phyloP scores from a whole-genome alignment of 2,113 vertebrate genomes.

The Lethenteron reissneri region DNA sequence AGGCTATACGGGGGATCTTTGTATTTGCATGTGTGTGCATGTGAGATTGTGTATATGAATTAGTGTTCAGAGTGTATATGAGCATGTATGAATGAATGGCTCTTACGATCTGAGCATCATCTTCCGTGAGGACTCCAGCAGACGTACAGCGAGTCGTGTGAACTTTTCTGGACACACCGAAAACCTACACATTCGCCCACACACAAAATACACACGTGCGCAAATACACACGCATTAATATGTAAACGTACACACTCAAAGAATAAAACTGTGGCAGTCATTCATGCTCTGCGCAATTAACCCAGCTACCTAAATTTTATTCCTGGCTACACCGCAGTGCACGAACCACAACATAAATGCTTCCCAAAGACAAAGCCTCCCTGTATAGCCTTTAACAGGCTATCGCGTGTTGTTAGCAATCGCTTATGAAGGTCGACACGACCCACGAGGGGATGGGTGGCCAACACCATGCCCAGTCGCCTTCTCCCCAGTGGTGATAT shows the following conservation, averaged over 20 bases:
- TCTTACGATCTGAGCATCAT: conserved; percentile 50
- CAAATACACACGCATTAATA: fast-evolving
- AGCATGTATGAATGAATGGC: too few species aligned
- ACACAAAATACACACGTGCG: not conserved
- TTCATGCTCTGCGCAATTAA: too few species aligned
- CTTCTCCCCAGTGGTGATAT: too few species aligned
- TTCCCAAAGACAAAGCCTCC: not conserved
- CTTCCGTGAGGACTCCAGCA: conserved; percentile 38
- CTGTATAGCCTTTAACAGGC: not conserved
- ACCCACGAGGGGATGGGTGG: too few species aligned
- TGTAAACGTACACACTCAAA: not conserved
- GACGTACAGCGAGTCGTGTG: conserved; percentile 63
- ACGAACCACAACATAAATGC: not conserved
- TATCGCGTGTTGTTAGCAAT: too few species aligned
- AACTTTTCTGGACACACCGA: conserved; percentile 75
- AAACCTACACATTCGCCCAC: conserved; percentile 33
- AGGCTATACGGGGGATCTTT: too few species aligned
- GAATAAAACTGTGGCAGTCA: too few species aligned
- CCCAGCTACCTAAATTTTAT: not conserved
- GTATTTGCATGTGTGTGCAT: too few species aligned
- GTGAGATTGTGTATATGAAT: too few species aligned
- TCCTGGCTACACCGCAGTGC: not conserved
- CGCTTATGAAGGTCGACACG: too few species aligned
- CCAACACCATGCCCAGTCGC: too few species aligned
- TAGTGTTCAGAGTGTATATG: too few species aligned